phyloP scores from a whole-genome alignment of 2,797 vertebrate genomes.

The Periophthalmus magnuspinnatus region DNA sequence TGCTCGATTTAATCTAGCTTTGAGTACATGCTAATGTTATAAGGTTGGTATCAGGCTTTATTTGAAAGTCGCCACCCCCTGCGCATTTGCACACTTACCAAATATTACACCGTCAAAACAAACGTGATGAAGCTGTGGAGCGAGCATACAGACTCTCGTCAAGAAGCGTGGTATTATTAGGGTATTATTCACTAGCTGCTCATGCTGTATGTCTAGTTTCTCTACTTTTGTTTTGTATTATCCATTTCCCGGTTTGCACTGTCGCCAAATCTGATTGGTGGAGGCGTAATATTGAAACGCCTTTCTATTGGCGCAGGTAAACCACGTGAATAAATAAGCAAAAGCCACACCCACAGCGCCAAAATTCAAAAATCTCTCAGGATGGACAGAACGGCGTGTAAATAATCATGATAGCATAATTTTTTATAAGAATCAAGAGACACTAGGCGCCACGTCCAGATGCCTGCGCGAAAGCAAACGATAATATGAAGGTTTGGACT shows the following conservation, averaged over 20 bases:
- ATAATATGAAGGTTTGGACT: constrained; percentile 78
- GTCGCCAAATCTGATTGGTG: constrained; percentile 35
- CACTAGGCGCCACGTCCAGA: neutral
- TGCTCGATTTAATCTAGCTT: neutral
- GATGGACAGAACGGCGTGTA: constrained; percentile 22
- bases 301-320: constrained; percentile 43
- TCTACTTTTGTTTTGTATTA: constrained; percentile 10
- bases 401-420: constrained; percentile 23
- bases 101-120: neutral
- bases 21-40: neutral
- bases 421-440: neutral
- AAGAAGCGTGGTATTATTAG: neutral
- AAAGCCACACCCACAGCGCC: constrained; percentile 81
- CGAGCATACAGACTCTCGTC: neutral
- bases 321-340: constrained; percentile 72
- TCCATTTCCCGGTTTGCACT: constrained; percentile 50
- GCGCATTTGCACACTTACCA: constrained; percentile 23
- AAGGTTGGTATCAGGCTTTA: neutral
- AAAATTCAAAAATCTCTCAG: constrained; percentile 89
- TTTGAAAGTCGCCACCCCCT: neutral
- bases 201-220: neutral
- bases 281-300: rapidly evolving
- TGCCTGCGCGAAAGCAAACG: constrained; percentile 33
- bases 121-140: neutral
- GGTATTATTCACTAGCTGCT: neutral